phyloP scores from a whole-genome alignment of 2,888 invertebrate species.

The Leptura quadrifasciata region DNA sequence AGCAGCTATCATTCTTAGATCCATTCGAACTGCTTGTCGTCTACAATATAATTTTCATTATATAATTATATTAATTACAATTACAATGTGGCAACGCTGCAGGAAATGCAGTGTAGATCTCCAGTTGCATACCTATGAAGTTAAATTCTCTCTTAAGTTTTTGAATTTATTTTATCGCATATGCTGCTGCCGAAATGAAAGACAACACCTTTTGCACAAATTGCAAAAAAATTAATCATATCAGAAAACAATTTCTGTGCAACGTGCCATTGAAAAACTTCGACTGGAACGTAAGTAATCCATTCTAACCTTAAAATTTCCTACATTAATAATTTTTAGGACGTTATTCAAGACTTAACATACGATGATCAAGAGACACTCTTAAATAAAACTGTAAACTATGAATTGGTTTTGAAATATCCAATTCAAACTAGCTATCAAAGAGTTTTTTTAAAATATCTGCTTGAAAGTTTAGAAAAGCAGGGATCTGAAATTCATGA shows the following conservation, averaged over 20 bases:
- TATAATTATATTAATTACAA: too few relatives aligned
- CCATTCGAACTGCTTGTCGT: too few relatives aligned
- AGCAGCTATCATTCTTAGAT: too few relatives aligned
- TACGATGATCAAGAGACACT: conserved; percentile 77
- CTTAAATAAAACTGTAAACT: conserved; percentile 77
- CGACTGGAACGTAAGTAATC: conserved; percentile 53
- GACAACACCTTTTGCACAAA: not conserved
- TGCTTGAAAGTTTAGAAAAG: conserved; percentile 78
- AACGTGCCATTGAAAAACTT: conserved; percentile 60
- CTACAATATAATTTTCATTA: too few relatives aligned
- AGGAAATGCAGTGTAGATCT: too few relatives aligned
- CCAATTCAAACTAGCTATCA: conserved; percentile 81
- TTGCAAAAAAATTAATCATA: conserved; percentile 39
- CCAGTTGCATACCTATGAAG: too few relatives aligned
- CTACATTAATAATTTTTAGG: conserved; percentile 35
- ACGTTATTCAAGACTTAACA: conserved; percentile 49
- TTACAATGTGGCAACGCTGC: too few relatives aligned
- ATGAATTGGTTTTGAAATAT: conserved; percentile 75
- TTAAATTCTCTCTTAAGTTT: not conserved
- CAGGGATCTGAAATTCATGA: conserved; percentile 78
- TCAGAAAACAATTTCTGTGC: conserved; percentile 68
- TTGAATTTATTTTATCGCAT: not conserved
- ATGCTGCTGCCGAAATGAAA: not conserved
- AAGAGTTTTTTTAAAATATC: conserved; percentile 79
- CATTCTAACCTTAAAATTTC: conserved; percentile 44